Percentiles rank a stretch among this genome's conserved stretches.
Evolutionary conservation across 2,888 invertebrate genomes (phyloP).

Genomic region (Diaprepes abbreviatus): DNA sequence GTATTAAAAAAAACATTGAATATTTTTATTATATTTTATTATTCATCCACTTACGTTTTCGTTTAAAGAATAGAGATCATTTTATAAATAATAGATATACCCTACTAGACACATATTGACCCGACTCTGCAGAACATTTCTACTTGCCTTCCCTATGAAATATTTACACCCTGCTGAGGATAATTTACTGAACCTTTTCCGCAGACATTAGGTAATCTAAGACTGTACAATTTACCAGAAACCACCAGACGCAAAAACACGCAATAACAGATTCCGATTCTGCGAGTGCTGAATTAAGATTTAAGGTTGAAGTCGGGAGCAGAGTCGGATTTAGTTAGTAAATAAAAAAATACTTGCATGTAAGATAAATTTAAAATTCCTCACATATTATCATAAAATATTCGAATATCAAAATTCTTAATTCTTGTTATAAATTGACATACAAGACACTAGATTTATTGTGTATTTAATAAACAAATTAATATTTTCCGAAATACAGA

Average conservation of each 20-base stretch:
- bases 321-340: background rate
- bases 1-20: no score
- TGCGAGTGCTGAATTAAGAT: conserved; percentile 6
- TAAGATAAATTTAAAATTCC: no score
- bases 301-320: background rate
- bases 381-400: no score
- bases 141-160: conserved; percentile 1
- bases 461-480: no score
- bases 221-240: conserved; percentile 12
- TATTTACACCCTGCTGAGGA: conserved; percentile 21
- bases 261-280: conserved; percentile 7
- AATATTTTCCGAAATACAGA: no score
- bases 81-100: background rate
- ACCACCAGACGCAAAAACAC: conserved; percentile 8
- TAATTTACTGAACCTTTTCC: conserved; percentile 22
- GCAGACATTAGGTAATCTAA: conserved; percentile 22
- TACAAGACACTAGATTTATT: no score
- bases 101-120: conserved; percentile 12
- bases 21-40: no score
- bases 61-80: no score
- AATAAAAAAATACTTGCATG: no score
- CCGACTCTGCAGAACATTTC: conserved; percentile 7
- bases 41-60: no score
- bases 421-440: no score
- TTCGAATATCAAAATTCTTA: no score